A percentile compares a stretch with the other conserved stretches of the same genome.
phyloP scores from a whole-genome alignment of 2,888 invertebrate species.

The Drosophila aldrichi region DNA sequence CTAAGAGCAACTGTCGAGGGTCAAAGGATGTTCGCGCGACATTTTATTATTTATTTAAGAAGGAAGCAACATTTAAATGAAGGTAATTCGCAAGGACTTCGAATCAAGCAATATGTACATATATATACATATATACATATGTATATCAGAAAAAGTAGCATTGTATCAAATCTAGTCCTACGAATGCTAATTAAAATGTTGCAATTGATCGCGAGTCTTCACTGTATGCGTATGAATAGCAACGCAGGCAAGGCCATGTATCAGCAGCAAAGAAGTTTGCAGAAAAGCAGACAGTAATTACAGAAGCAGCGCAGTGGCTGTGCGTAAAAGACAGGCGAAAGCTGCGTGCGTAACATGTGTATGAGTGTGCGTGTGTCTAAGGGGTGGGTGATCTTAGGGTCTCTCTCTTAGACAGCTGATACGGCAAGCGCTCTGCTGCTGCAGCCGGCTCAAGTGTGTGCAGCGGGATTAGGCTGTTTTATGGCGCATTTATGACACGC shows the following conservation, averaged over 20 bases:
- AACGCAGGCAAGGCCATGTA: constrained; percentile 41
- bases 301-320: constrained; percentile 13
- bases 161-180: neutral
- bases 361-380: neutral
- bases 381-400: constrained; percentile 20
- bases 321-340: constrained; percentile 11
- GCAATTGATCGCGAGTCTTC: neutral
- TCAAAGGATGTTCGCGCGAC: constrained; percentile 18
- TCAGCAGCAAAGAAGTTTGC: constrained; percentile 11
- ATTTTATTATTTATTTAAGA: constrained; percentile 13
- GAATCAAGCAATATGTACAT: neutral
- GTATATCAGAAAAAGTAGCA: neutral
- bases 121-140: neutral
- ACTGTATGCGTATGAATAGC: constrained; percentile 24
- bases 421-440: constrained; percentile 28
- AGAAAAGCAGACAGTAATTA: constrained; percentile 20
- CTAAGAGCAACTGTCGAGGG: constrained; percentile 7
- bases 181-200: constrained; percentile 1
- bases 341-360: neutral
- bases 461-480: constrained; percentile 66
- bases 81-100: neutral
- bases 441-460: constrained; percentile 47
- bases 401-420: constrained; percentile 54
- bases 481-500: constrained; percentile 71
- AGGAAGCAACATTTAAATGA: neutral